A percentile compares a stretch with the other conserved stretches of the same genome.
These are phyloP conservation scores for Trypoxylon attenuatum DNA, from an alignment of 2,888 invertebrate species.

Conservation along the genomic window DNA sequence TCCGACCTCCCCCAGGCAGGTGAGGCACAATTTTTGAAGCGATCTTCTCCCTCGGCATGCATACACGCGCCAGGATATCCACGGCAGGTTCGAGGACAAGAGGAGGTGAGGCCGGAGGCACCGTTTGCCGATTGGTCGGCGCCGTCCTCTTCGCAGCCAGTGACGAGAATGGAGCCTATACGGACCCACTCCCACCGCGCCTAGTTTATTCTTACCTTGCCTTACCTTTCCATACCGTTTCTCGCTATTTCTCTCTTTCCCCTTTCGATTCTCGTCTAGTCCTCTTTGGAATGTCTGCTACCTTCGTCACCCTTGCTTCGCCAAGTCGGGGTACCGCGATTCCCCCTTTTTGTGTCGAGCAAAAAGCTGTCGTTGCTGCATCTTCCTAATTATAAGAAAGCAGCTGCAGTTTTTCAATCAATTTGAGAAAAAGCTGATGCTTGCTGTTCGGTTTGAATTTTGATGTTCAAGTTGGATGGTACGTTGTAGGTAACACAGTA, in stretches of 20 bases:
- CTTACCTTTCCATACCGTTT: slow-evolving; percentile 55
- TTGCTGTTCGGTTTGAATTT: too few relatives aligned
- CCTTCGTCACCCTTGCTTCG: slow-evolving; percentile 24
- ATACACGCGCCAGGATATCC: slow-evolving; percentile 52
- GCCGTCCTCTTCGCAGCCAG: slow-evolving; percentile 62
- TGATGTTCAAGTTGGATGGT: too few relatives aligned
- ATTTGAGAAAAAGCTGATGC: too few relatives aligned
- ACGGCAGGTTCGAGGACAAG: slow-evolving; percentile 52
- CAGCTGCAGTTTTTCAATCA: too few relatives aligned
- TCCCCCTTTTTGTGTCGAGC: slow-evolving; percentile 17
- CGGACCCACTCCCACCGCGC: slow-evolving; percentile 63
- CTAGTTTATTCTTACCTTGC: slow-evolving; percentile 61
- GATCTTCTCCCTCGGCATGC: slow-evolving; percentile 44
- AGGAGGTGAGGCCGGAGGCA: slow-evolving; percentile 54
- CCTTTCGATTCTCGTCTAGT: slow-evolving; percentile 33
- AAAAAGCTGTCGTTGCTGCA: too few relatives aligned
- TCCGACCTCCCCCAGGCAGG: slow-evolving; percentile 62
- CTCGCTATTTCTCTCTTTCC: slow-evolving; percentile 37
- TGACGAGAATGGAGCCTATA: slow-evolving; percentile 68
- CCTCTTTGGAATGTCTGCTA: slow-evolving; percentile 25
- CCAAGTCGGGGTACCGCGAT: neutral
- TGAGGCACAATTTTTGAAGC: slow-evolving; percentile 65
- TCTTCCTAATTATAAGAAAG: neutral
- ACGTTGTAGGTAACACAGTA: too few relatives aligned
- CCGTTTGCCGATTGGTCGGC: slow-evolving; percentile 62